Conservation (phyloP, 2,797 vertebrate genomes). For the Catamblyrhynchus diadema region DNA sequence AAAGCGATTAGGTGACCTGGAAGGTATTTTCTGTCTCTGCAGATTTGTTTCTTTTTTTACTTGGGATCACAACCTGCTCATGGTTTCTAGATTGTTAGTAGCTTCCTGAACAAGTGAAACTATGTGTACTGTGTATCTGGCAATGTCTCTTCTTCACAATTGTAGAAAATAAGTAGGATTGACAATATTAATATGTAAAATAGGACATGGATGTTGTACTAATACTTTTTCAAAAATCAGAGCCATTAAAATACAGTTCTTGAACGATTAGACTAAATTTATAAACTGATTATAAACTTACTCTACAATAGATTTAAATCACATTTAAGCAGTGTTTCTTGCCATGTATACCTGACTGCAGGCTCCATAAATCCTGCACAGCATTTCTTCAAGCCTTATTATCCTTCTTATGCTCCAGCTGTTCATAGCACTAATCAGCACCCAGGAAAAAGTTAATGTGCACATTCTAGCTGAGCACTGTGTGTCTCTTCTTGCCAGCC, state of each 20-base stretch:
- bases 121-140: not conserved
- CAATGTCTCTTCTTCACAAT: not conserved
- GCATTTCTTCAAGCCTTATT: slow-evolving; percentile 16
- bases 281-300: slow-evolving; percentile 10
- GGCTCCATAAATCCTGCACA: not conserved
- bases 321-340: slow-evolving; percentile 3
- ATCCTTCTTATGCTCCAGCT: slow-evolving; percentile 19
- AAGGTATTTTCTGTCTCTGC: not conserved
- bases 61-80: not conserved
- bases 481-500: not conserved
- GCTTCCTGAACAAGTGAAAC: not conserved
- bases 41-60: not conserved
- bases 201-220: not conserved
- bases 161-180: not conserved
- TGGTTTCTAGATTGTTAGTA: not conserved
- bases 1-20: not conserved
- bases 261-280: not conserved
- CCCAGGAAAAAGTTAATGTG: slow-evolving; percentile 41
- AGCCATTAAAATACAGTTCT: not conserved
- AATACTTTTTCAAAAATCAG: not conserved
- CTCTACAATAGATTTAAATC: not conserved
- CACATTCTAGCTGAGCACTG: not conserved
- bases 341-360: slow-evolving; percentile 26
- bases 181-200: not conserved
- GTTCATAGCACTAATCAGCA: not conserved